Evolutionary conservation across 2,113 vertebrate genomes (phyloP).

Genomic region (Camelus dromedarius): DNA sequence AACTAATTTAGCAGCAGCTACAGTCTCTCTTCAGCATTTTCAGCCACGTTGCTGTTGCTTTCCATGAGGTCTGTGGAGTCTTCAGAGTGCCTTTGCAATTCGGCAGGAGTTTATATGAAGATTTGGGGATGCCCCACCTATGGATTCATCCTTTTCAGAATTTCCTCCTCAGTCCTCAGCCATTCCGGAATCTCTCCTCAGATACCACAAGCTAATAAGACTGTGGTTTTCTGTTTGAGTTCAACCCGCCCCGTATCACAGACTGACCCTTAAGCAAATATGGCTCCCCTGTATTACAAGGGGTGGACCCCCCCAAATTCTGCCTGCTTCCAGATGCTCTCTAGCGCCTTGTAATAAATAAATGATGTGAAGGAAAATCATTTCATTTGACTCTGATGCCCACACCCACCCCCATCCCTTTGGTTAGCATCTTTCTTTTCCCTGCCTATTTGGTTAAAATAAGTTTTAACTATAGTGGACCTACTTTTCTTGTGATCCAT

Average conservation of each 20-base stretch:
- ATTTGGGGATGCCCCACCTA: neutral
- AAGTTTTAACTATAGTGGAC: neutral
- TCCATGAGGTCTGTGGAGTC: neutral
- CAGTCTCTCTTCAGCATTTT: slow-evolving; percentile 9
- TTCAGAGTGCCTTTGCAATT: neutral
- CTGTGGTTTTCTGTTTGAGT: neutral
- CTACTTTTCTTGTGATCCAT: neutral
- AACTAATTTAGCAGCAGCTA: slow-evolving; percentile 8
- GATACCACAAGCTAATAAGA: neutral
- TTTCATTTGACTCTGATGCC: neutral
- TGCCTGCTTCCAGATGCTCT: neutral
- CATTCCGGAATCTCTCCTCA: neutral
- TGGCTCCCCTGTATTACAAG: neutral
- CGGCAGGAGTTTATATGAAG: neutral
- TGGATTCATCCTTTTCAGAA: neutral
- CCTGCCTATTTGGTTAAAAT: neutral
- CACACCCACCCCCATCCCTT: accelerated
- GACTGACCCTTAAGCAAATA: neutral
- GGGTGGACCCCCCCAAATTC: neutral
- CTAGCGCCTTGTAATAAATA: neutral
- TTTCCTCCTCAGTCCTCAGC: neutral
- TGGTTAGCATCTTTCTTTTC: neutral
- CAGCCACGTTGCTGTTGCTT: neutral
- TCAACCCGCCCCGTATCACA: neutral
- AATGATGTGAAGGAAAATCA: neutral